Evolutionary conservation across 2,888 invertebrate species (phyloP), one percentile per base, ranked within the genome.

Genomic region (Pelosia muscerda): DNA sequence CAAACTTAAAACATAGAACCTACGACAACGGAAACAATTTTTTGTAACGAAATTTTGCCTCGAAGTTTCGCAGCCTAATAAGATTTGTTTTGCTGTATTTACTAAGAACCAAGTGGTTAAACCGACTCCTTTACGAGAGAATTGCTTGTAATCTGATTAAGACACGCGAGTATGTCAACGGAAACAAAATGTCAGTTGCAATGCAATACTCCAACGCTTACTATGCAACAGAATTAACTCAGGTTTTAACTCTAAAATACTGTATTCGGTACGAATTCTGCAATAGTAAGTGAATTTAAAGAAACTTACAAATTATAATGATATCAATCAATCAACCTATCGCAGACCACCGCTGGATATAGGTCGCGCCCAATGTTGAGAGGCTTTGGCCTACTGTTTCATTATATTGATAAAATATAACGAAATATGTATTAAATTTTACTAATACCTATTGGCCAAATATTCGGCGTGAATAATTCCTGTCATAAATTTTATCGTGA

Each of bases 391-490:
- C n/a, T n/a, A n/a, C n/a, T n/a, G n/a, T n/a, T n/a, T n/a, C n/a
- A n/a, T 11, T 15, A 15, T 3, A 15, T 38, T 38, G 15, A 13
- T 38, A 38, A 38, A 38, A 2, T 15, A 38, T 34, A 38, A 38
- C 23, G 8, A 10, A 54, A 54, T 54, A 23, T 9, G 2, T 11
- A 54, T 22, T 22, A 54, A 22, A 11, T 54, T 38, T 34, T 6
- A 13, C n/a, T 58, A 10, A 2, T 22, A 22, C 22, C 34, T 34
- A 60, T 25, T 19, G 38, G 13, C 28, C 70, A 58, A 66, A 49
- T 59, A 64, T 69, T 74, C 65, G 70, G 64, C 54, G 64, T 61
- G 28, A 72, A 71, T 75, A 70, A 74, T 59, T 71, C 58, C 26
- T 65, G 57, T 66, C 38, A 74, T 72, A 70, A 74, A n/a, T n/a